Evolutionary conservation across 2,888 invertebrate species (phyloP), one percentile per base, ranked within the genome.

Genomic region (Erebia palarica): DNA sequence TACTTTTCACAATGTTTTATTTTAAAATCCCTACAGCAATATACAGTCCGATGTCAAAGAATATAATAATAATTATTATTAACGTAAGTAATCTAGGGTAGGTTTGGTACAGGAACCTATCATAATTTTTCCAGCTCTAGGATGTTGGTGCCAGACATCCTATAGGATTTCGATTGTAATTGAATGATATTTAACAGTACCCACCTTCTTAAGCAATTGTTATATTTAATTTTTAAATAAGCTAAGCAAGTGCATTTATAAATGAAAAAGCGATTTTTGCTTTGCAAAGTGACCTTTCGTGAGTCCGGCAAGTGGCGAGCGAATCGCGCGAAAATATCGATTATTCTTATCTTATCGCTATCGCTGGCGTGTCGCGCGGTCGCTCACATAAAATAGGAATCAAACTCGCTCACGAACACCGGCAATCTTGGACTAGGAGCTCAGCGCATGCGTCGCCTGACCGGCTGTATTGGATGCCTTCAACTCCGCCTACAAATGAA

Each of bases 281-380:
- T 78, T 78, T 70, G 77, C 78, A 65, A 68, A 70, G 70, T 87
- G 91, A 92, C 92, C 92, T 92, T 91, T 92, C 89, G 90, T 89
- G 90, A 89, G 85, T 81, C 82, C 79, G 78, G 82, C 81, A 85
- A 71, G 83, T 82, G 78, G 82, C 81, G 86, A 72, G 83, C 83
- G 84, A 86, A 90, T 91, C 90, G 92, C 90, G 92, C 92, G 88
- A 92, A 92, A 88, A 85, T 92, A 82, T 84, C 78, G 84, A 84
- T 84, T 84, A 76, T 76, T 75, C 81, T 84, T 83, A 83, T 83
- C 83, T 83, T 79, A 82, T 81, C 82, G 80, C 72, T 78, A 80
- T 80, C 80, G 80, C 73, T 78, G 85, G 87, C 90, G 88, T 91
- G 92, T 88, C 88, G 89, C 85, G 78, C 79, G 77, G 76, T 75